Evolutionary conservation across 2,113 vertebrate genomes (phyloP), one percentile per base, ranked within the genome.

Genomic region (Cyprinodon variegatus): DNA sequence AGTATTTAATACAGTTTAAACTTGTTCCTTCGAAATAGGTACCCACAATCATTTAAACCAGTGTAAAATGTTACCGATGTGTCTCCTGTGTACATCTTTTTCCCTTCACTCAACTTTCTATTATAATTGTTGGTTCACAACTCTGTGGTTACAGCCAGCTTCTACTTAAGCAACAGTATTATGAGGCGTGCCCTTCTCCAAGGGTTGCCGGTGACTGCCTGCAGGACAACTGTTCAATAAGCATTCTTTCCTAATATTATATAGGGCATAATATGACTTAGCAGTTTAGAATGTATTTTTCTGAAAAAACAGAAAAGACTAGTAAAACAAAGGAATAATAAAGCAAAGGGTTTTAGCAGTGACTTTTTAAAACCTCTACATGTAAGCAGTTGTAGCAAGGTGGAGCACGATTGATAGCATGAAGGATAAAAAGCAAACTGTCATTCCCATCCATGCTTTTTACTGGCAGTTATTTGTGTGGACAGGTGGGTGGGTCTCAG

Each of bases 401-500:
- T 22, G 20, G 6, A 11, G 50, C 61, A 38, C 37, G 37, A 61
- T 59, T 37, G 36, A 79, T 64, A 14, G n/a, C 15, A 70, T 40
- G 11, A 59, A 74, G 13, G 20, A 20, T 36, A 4, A 50, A n/a
- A 65, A 29, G 65, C 3, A 62, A 60, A 61, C 17, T 36, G 22
- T 38, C 48, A 38, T 36, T 69, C 59, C 53, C 53, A 65, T 45
- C 29, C 41, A 39, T 65, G 50, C 80, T 46, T 78, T 74, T 36
- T 83, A 59, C 84, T 94, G 92, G 91, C 92, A 89, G 68, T 61
- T 76, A 72, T 74, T 73, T 64, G 79, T 86, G 83, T 85, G 87
- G 92, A 90, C 94, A 94, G 92, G 93, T 94, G 92, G 86, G 84
- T 80, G 67, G 53, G 73, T 87, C 88, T 76, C 89, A 87, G 90